Conservation (phyloP, 2,113 vertebrate species). For the Hirundichthys speculiger region DNA sequence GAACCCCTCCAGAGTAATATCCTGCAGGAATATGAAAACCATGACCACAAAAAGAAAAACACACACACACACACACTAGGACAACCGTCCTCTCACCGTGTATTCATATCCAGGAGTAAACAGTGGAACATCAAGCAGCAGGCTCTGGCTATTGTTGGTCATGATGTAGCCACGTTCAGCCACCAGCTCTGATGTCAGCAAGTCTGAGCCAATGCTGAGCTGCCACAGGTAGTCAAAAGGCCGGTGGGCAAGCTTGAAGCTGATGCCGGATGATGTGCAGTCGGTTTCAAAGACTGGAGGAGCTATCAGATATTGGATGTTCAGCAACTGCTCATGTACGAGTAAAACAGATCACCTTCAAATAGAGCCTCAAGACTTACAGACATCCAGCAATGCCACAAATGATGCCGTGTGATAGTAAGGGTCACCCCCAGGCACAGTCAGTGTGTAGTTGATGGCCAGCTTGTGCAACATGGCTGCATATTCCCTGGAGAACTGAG, state of each 20-base stretch:
- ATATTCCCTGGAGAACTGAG: constrained; percentile 49
- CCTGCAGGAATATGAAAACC: constrained; percentile 26
- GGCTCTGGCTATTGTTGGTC: constrained; percentile 51
- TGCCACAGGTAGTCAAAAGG: constrained; percentile 63
- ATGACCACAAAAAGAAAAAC: not conserved
- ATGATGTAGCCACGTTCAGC: constrained; percentile 54
- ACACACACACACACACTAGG: not conserved
- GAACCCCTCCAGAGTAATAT: constrained; percentile 53
- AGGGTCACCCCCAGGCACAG: constrained; percentile 41
- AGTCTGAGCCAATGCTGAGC: constrained; percentile 28
- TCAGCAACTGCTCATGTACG: too few species aligned
- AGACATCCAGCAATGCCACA: constrained; percentile 24
- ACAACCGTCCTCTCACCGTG: constrained; percentile 29
- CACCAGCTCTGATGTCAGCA: constrained; percentile 66
- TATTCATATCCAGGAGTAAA: constrained; percentile 63
- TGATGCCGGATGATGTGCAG: constrained; percentile 62
- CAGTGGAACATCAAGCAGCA: constrained; percentile 66
- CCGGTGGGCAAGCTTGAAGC: constrained; percentile 48
- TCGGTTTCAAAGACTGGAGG: not conserved
- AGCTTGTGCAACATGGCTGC: constrained; percentile 41
- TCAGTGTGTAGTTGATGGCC: constrained; percentile 65
- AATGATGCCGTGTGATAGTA: constrained; percentile 31
- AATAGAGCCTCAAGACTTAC: constrained; percentile 54
- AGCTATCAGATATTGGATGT: too few species aligned
- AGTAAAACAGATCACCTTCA: too few species aligned